Evolutionary conservation across 2,797 vertebrate species (phyloP).

Genomic region (Sarcophilus harrisii): DNA sequence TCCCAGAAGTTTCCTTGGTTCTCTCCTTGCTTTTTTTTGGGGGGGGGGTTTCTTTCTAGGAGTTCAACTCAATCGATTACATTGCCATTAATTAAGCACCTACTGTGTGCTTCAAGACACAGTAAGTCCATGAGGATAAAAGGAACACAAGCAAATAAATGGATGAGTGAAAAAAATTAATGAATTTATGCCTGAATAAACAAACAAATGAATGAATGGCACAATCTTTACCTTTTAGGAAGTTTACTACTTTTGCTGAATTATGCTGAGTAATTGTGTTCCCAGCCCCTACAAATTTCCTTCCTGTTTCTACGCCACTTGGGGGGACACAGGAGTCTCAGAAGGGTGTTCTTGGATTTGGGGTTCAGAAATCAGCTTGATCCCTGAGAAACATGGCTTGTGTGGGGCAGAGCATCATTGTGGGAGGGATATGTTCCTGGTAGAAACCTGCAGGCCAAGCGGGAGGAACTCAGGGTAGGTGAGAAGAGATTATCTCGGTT

Average conservation of each 20-base stretch:
- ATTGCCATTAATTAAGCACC: not conserved
- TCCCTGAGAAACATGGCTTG: slow-evolving; percentile 52
- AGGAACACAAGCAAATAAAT: not conserved
- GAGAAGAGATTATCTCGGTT: slow-evolving; percentile 68
- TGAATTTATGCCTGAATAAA: not conserved
- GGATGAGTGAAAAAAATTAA: not conserved
- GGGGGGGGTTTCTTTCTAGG: not conserved
- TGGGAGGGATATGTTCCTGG: slow-evolving; percentile 69
- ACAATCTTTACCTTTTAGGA: not conserved
- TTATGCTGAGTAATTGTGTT: not conserved
- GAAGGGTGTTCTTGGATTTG: slow-evolving; percentile 31
- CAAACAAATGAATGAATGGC: not conserved
- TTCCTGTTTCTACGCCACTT: not conserved
- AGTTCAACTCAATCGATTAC: not conserved
- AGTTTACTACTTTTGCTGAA: not conserved
- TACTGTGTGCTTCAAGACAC: not conserved
- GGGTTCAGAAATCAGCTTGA: slow-evolving; percentile 12
- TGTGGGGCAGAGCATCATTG: slow-evolving; percentile 60
- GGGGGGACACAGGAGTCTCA: not conserved
- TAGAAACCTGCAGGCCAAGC: slow-evolving; percentile 47
- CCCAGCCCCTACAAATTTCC: not conserved
- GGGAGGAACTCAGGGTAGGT: not conserved
- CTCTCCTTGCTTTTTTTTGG: not conserved
- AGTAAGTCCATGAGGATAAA: not conserved
- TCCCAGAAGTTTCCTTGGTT: not conserved